Percentiles rank a stretch among this genome's conserved stretches.
phyloP scores from a whole-genome alignment of 2,888 invertebrate genomes.

The Subacronicta megacephala region DNA sequence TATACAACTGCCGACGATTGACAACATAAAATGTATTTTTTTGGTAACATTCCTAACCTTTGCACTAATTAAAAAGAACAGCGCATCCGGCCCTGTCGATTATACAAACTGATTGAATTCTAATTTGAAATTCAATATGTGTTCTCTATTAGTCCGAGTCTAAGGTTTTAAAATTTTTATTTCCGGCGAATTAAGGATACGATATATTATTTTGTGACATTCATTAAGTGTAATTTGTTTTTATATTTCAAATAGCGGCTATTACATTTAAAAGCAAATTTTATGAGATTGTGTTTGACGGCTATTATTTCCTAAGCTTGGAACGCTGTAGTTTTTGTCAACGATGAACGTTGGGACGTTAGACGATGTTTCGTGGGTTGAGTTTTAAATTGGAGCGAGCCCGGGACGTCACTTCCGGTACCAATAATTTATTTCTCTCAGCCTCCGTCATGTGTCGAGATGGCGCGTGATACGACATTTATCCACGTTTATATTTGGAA shows the following conservation, averaged over 20 bases:
- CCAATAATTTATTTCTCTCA: constrained; percentile 87
- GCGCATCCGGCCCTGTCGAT: constrained; percentile 80
- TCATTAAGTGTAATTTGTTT: constrained; percentile 73
- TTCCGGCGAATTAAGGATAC: constrained; percentile 79
- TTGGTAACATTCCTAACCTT: constrained; percentile 76
- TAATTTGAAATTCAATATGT: constrained; percentile 83
- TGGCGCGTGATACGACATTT: constrained; percentile 84
- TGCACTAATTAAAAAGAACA: constrained; percentile 84
- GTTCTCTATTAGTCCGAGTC: constrained; percentile 72
- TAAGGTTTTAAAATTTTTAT: constrained; percentile 75
- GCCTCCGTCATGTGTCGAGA: constrained; percentile 84
- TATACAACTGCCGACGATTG: constrained; percentile 60
- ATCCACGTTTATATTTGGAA: constrained; percentile 84
- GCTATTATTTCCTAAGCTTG: constrained; percentile 53
- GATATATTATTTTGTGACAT: constrained; percentile 69
- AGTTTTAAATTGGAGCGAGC: constrained; percentile 86
- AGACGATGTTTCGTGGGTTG: constrained; percentile 68
- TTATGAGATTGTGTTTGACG: constrained; percentile 53
- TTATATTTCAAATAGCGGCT: constrained; percentile 58
- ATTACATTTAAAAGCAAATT: constrained; percentile 65
- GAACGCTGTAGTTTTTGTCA: constrained; percentile 54
- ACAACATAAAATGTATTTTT: constrained; percentile 71
- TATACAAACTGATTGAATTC: constrained; percentile 80
- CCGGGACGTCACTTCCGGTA: constrained; percentile 87
- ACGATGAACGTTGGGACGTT: constrained; percentile 50